Evolutionary conservation across 2,797 vertebrate genomes (phyloP).

Genomic region (Lindbergichthys nudifrons): DNA sequence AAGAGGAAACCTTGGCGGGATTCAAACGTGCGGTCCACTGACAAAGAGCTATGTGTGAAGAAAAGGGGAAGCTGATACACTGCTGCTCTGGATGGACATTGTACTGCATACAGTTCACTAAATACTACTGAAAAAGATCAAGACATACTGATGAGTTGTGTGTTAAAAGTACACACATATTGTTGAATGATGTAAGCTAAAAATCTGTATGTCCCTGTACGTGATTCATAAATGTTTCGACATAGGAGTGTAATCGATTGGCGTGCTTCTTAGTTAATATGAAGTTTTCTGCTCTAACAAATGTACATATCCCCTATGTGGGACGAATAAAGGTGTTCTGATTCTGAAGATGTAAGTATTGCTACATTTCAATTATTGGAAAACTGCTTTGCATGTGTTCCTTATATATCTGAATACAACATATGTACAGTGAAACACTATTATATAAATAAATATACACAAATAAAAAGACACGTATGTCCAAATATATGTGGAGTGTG

Average conservation of each 20-base stretch:
- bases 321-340: too few relatives aligned
- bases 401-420: background rate
- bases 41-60: slow-evolving; percentile 65
- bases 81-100: slow-evolving; percentile 34
- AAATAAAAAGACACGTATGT: too few relatives aligned
- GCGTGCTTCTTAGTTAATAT: too few relatives aligned
- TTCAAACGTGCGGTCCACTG: slow-evolving; percentile 36
- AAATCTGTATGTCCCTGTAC: too few relatives aligned
- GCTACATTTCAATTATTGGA: background rate
- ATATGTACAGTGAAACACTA: background rate
- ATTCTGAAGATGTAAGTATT: background rate
- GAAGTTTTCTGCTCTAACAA: too few relatives aligned
- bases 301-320: too few relatives aligned
- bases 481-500: too few relatives aligned
- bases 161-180: background rate
- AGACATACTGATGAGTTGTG: background rate
- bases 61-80: slow-evolving; percentile 24
- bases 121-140: background rate
- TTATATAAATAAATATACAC: too few relatives aligned
- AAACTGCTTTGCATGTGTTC: background rate
- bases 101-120: background rate
- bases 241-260: too few relatives aligned
- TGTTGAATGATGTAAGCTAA: too few relatives aligned
- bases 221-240: too few relatives aligned
- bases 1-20: slow-evolving; percentile 69